Conservation (phyloP, 2,888 invertebrate species). For the Cetonia aurata region DNA sequence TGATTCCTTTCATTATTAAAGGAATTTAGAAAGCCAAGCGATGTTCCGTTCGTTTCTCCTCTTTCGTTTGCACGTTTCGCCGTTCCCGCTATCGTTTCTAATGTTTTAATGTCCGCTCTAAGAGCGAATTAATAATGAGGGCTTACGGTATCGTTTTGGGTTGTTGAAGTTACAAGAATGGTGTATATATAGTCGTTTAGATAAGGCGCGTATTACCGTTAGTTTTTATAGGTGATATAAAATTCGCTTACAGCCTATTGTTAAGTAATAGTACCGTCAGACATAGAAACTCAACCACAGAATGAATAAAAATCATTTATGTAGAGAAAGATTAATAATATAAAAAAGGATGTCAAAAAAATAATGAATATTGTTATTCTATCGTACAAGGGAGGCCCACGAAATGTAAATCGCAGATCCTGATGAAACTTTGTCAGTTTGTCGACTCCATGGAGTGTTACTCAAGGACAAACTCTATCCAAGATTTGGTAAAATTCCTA, state of each 20-base stretch:
- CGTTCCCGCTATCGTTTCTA: neutral
- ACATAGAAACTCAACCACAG: too few relatives aligned
- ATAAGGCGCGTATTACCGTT: neutral
- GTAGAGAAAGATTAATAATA: neutral
- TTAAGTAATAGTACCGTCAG: too few relatives aligned
- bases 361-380: too few relatives aligned
- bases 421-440: too few relatives aligned
- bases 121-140: neutral
- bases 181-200: neutral
- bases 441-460: too few relatives aligned
- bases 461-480: too few relatives aligned
- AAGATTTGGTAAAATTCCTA: too few relatives aligned
- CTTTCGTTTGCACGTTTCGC: neutral
- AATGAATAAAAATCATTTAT: neutral
- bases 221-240: neutral
- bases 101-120: neutral
- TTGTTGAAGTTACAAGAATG: neutral
- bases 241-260: too few relatives aligned
- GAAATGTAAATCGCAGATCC: too few relatives aligned
- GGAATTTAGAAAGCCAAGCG: slow-evolving; percentile 32
- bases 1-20: slow-evolving; percentile 40
- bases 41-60: neutral
- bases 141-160: neutral
- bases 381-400: too few relatives aligned
- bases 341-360: too few relatives aligned